Conservation (phyloP, 2,797 vertebrate species). For the Microctenopoma stevenorrisi region DNA sequence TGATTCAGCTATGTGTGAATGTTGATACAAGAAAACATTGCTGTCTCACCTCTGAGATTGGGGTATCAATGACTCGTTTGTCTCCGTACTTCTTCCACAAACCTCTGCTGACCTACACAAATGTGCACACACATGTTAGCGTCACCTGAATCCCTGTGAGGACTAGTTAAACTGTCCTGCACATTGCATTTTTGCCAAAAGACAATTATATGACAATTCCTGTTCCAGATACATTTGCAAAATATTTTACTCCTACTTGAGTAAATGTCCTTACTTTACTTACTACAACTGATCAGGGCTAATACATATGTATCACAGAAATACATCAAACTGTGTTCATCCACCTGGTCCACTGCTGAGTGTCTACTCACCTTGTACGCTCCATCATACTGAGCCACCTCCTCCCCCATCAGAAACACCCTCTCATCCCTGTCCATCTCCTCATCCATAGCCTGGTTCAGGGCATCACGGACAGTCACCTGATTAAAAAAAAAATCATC, state of each 20-base stretch:
- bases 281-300: not conserved
- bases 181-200: not conserved
- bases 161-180: not conserved
- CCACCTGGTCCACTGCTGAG: not conserved
- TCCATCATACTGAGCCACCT: slow-evolving; percentile 98
- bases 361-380: slow-evolving; percentile 91
- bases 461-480: slow-evolving; percentile 96
- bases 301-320: not conserved
- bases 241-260: too few relatives aligned
- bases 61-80: slow-evolving; percentile 97
- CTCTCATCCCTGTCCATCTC: slow-evolving; percentile 96
- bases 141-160: too few relatives aligned
- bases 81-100: slow-evolving; percentile 99
- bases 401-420: slow-evolving; percentile 95
- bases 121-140: slow-evolving; percentile 14
- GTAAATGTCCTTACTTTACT: too few relatives aligned
- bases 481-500: slow-evolving; percentile 53
- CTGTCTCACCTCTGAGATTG: slow-evolving; percentile 92
- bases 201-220: too few relatives aligned
- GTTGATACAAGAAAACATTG: not conserved
- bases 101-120: slow-evolving; percentile 91
- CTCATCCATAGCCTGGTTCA: slow-evolving; percentile 98
- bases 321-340: not conserved
- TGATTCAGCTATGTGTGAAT: not conserved
- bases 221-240: too few relatives aligned